Conservation (phyloP, 2,113 vertebrate species). For the Suncus etruscus region DNA sequence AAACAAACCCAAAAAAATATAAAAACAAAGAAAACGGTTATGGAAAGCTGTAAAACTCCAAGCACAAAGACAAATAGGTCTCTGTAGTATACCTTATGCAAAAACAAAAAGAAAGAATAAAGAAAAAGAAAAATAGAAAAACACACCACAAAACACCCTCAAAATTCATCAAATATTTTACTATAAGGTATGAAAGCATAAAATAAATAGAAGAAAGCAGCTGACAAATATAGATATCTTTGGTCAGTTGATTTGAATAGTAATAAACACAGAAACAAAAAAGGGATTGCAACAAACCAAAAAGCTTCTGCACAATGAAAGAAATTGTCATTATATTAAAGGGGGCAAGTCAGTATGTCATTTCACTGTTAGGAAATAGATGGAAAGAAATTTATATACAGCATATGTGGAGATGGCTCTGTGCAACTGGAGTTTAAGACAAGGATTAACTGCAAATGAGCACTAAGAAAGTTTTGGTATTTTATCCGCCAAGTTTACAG, state of each 20-base stretch:
- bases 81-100: not conserved
- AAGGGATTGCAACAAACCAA: not conserved
- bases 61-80: not conserved
- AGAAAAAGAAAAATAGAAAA: too few species aligned
- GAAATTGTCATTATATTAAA: not conserved
- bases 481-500: not conserved
- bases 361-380: conserved; percentile 20
- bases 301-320: not conserved
- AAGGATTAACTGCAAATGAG: not conserved
- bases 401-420: not conserved
- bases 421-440: not conserved
- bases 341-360: not conserved
- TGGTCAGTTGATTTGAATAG: not conserved
- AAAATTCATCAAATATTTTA: not conserved
- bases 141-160: not conserved
- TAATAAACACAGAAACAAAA: not conserved
- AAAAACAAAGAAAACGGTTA: not conserved
- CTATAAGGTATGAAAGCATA: not conserved
- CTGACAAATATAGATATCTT: not conserved
- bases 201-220: not conserved
- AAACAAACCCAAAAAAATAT: too few species aligned
- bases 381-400: not conserved
- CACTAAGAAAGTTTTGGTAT: not conserved
- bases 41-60: not conserved
- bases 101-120: too few species aligned